These are phyloP conservation scores for mouse (Mus musculus) DNA, from an alignment of 2,113 vertebrate species.

Conservation along the genomic window GRCm39 chr16:72142001-72142500, in stretches of 20 bases:
- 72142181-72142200: neutral
- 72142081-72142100: constrained; percentile 85
- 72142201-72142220: neutral
- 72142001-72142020: constrained; percentile 79
- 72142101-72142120: constrained; percentile 81
- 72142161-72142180: constrained; percentile 53
- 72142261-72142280: constrained; percentile 26
- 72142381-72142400: neutral
- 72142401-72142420: neutral
- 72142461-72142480: neutral
- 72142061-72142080: constrained; percentile 83
- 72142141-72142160: constrained; percentile 46
- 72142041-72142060: constrained; percentile 84
- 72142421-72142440: neutral
- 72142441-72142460: neutral
- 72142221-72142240: constrained; percentile 40
- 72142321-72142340: neutral
- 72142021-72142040: constrained; percentile 84
- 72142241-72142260: constrained; percentile 17
- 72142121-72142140: constrained; percentile 82
- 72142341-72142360: neutral
- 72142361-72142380: neutral
- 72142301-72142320: constrained; percentile 23
- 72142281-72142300: neutral
- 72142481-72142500: neutral